Base-by-base conservation (phyloP, 2,113 vertebrate species). In the Tenrec ecaudatus region DNA sequence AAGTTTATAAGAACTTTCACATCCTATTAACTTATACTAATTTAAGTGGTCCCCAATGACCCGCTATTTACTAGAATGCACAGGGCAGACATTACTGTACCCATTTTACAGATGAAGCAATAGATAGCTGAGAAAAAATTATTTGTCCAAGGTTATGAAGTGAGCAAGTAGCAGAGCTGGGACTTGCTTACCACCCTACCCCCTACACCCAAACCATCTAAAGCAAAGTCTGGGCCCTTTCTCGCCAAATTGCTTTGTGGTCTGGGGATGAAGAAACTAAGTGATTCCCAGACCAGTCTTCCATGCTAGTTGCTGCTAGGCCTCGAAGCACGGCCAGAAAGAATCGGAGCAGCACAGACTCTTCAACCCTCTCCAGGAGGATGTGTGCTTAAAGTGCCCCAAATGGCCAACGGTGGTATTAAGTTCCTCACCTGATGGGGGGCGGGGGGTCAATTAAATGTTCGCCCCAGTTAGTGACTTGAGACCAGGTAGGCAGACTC, bases 201-300 rank as follows among this genome's bases (percentile, higher is more conserved):
- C 47, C 47, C 47, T 53, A 53, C 2, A 57, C 3, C 6, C 38
- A 31, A 23, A 19, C 68, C 57, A 88, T 25, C 19, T 25, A 83
- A 77, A 89, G 76, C 53, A 75, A 91, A 88, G 60, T 20, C 62
- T 76, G 22, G 53, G 19, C 9, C 17, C 85, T 77, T 90, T 92
- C 69, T 93, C 38, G 80, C 31, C 78, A 90, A 92, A 93, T 5
- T 84, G 27, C 69, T 85, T 36, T 90, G 38, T 80, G 43, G 82
- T 81, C 38, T 57, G 31, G n/a, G 31, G 79, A 60, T 68, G 47
- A 90, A 87, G 36, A 90, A 86, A 91, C 66, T 19, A 77, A 53
- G 15, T 22, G 25, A 71, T 1, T 57, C 11, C 27, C 85, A 89
- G 47, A 29, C 14, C 71, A 38, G 58, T 88, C 36, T 11, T 38